Percentiles rank a stretch among this genome's conserved stretches.
Conservation (phyloP, 2,888 invertebrate genomes). For the Meiosimyza decipiens region DNA sequence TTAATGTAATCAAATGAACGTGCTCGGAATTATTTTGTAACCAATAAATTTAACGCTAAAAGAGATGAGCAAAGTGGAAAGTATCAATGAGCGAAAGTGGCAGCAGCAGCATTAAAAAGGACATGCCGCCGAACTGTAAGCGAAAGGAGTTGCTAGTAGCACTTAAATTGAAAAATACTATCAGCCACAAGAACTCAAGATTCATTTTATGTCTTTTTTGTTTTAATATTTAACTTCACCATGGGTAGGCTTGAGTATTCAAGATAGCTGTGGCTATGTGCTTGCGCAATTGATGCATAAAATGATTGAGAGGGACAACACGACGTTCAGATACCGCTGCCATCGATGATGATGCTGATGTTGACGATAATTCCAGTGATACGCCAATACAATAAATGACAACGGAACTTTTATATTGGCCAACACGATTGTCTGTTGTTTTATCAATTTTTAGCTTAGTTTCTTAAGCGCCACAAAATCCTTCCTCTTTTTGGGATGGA, state of each 20-base stretch:
- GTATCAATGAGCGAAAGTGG: conserved; percentile 49
- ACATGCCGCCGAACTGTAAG: neutral
- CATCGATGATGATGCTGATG: conserved; percentile 13
- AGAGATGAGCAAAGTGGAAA: conserved; percentile 50
- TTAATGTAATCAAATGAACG: conserved; percentile 63
- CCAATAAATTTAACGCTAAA: conserved; percentile 59
- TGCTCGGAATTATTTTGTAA: conserved; percentile 59
- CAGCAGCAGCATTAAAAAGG: neutral
- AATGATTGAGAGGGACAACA: conserved; percentile 61
- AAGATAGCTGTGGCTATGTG: neutral
- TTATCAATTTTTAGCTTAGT: too few relatives aligned
- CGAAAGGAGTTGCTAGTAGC: neutral
- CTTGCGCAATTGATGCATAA: conserved; percentile 8
- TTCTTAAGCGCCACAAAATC: too few relatives aligned
- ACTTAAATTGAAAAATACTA: conserved; percentile 57
- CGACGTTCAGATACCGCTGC: conserved; percentile 46
- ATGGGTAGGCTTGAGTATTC: too few relatives aligned
- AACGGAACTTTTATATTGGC: too few relatives aligned
- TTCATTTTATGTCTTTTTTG: neutral
- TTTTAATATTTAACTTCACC: conserved; percentile 2
- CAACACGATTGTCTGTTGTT: too few relatives aligned
- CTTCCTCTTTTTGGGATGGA: too few relatives aligned
- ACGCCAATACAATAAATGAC: neutral
- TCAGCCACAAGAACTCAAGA: conserved; percentile 42
- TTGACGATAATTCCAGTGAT: neutral